Conservation (phyloP, 2,113 vertebrate species). For the Noctilio leporinus region DNA sequence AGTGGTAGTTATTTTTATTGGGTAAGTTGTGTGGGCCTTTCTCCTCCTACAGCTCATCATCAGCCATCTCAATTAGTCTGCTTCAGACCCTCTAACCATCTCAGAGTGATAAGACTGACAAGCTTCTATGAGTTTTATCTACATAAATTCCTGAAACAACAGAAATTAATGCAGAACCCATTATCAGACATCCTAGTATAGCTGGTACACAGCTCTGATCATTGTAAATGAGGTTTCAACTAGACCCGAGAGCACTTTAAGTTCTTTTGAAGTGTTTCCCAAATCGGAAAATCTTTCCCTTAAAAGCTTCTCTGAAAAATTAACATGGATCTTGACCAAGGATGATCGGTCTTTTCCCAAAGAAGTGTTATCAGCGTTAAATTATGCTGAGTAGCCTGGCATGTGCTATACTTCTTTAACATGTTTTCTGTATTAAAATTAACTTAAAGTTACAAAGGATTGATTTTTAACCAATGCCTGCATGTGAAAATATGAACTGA, state of each 20-base stretch:
- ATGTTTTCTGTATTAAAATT: neutral
- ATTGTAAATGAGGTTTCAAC: slow-evolving; percentile 70
- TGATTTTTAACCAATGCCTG: neutral
- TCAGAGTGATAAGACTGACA: slow-evolving; percentile 57
- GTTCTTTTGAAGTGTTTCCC: slow-evolving; percentile 60
- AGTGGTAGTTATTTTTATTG: neutral
- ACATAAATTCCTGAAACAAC: slow-evolving; percentile 57
- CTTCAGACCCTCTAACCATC: slow-evolving; percentile 33
- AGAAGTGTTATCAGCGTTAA: neutral
- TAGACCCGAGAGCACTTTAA: slow-evolving; percentile 60
- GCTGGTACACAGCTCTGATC: slow-evolving; percentile 61
- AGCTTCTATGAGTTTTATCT: slow-evolving; percentile 62
- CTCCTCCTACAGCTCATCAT: neutral
- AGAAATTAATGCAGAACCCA: slow-evolving; percentile 63
- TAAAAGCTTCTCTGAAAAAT: slow-evolving; percentile 70
- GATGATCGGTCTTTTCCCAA: slow-evolving; percentile 38
- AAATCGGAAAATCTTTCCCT: slow-evolving; percentile 65
- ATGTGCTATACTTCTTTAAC: neutral
- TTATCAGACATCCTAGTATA: slow-evolving; percentile 67
- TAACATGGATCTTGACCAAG: slow-evolving; percentile 64
- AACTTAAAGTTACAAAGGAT: neutral
- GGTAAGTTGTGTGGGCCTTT: neutral
- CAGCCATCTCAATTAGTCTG: slow-evolving; percentile 36
- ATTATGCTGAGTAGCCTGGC: neutral
- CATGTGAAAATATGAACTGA: neutral